These are phyloP conservation scores for Rhodophaea formosa DNA, from an alignment of 2,888 invertebrate genomes.

Conservation along the genomic window DNA sequence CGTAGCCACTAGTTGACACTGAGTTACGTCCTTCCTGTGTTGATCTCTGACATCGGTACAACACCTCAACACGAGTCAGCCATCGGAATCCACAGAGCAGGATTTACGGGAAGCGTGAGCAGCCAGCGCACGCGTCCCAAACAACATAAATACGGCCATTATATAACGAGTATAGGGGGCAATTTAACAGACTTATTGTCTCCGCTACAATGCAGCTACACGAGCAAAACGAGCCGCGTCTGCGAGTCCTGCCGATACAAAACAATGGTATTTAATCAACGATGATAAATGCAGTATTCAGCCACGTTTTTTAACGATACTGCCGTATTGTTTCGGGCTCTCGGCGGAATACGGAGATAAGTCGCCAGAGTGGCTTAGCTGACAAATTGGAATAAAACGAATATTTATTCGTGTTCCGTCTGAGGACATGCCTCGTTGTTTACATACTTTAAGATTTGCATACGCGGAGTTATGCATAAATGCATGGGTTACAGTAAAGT, in stretches of 20 bases:
- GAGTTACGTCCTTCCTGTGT: conserved; percentile 3
- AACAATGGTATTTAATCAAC: conserved; percentile 82
- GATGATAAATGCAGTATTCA: conserved; percentile 81
- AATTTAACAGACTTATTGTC: conserved; percentile 82
- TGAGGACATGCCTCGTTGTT: conserved; percentile 36
- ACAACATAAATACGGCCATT: conserved; percentile 63
- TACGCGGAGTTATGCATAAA: conserved; percentile 9
- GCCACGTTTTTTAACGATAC: conserved; percentile 80
- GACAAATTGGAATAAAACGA: conserved; percentile 82
- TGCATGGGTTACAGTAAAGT: not conserved
- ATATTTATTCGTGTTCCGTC: conserved; percentile 76
- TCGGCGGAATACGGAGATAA: conserved; percentile 77
- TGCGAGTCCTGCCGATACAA: conserved; percentile 72
- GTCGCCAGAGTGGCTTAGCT: conserved; percentile 79
- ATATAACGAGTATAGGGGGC: conserved; percentile 70
- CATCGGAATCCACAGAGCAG: conserved; percentile 33
- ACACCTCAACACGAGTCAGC: conserved; percentile 7
- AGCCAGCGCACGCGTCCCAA: conserved; percentile 50
- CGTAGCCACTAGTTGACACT: not conserved
- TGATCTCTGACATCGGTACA: conserved; percentile 17
- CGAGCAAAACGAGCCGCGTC: conserved; percentile 66
- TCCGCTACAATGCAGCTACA: conserved; percentile 76
- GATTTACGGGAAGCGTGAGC: conserved; percentile 55
- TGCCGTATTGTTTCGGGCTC: conserved; percentile 79
- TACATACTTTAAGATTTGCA: conserved; percentile 24